Evolutionary conservation across 2,888 invertebrate genomes (phyloP), one percentile per base, ranked within the genome.

Genomic region (Lutraria lutraria): DNA sequence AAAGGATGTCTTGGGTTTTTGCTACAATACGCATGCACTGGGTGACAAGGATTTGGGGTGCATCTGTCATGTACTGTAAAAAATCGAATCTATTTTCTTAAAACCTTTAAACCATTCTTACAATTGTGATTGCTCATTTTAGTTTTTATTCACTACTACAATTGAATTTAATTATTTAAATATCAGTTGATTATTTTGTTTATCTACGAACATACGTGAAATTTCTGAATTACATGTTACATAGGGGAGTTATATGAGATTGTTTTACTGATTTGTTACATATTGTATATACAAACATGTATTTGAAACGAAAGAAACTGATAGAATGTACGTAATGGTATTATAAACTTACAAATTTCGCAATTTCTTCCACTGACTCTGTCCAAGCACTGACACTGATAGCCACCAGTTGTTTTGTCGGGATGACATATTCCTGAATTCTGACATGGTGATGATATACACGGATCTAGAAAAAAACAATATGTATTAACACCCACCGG

Each of bases 391-490:
- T 15, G 21, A 60, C 85, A 85, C 43, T 19, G 54, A 79, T 79
- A 85, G 12, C 80, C 85, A 15, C 85, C 85, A 1, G 80, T 85
- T 31, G 53, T 56, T 60, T 85, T 43, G 60, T 85, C 80, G 21
- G n/a, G 34, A 15, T 25, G n/a, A 80, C 85, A 85, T 8, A 54
- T n/a, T 13, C 79, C 85, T n/a, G 79, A 79, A 60, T 85, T 85
- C n/a, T 52, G 15, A 43, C 85, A 85, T n/a, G 85, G 85, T 4
- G 56, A 29, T 15, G 80, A 85, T 80, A 80, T 16, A 31, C 85
- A 85, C 0, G 85, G 85, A 85, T 85, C 85, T 85, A 56, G 29
- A 34, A 60, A 85, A 82, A 13, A 60, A 25, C 15, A 56, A 19
- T 8, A 56, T 56, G 56, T 12, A 16, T 56, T 56, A 3, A 43